Evolutionary conservation across 2,113 vertebrate genomes (phyloP).

Genomic region (Caranx melampygus): DNA sequence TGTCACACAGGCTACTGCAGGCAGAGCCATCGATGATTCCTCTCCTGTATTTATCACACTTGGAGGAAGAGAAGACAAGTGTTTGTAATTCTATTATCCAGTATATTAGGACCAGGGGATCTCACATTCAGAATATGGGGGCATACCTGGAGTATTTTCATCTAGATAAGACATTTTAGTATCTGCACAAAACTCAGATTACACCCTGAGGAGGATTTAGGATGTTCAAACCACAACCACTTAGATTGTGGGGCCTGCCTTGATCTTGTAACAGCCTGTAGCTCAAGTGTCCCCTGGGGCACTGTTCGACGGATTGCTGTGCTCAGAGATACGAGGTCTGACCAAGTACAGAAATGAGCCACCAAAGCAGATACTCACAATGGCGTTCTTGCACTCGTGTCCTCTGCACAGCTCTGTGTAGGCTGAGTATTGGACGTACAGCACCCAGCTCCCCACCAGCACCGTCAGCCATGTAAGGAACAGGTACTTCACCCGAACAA

Average conservation of each 20-base stretch:
- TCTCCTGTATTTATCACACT: slow-evolving; percentile 98
- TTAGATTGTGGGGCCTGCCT: background rate
- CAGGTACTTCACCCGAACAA: slow-evolving; percentile 96
- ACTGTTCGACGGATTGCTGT: background rate
- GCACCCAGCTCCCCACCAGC: slow-evolving; percentile 97
- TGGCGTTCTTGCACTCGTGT: slow-evolving; percentile 95
- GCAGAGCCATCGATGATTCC: slow-evolving; percentile 97
- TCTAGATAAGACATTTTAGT: background rate
- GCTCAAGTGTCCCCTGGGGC: background rate
- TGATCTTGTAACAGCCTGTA: background rate
- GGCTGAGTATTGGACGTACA: slow-evolving; percentile 95
- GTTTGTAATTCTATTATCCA: background rate
- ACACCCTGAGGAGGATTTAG: no score
- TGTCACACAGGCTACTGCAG: slow-evolving; percentile 95
- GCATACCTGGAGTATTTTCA: background rate
- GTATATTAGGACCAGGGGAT: background rate
- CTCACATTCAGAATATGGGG: background rate
- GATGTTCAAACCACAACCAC: background rate
- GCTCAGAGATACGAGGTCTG: background rate
- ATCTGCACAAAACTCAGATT: background rate
- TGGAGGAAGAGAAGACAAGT: slow-evolving; percentile 36
- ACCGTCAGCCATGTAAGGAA: slow-evolving; percentile 97
- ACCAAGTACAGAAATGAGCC: background rate
- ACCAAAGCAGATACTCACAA: slow-evolving; percentile 88
- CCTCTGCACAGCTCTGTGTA: slow-evolving; percentile 98